phyloP scores from a whole-genome alignment of 2,888 invertebrate species.

The Tiphia femorata region DNA sequence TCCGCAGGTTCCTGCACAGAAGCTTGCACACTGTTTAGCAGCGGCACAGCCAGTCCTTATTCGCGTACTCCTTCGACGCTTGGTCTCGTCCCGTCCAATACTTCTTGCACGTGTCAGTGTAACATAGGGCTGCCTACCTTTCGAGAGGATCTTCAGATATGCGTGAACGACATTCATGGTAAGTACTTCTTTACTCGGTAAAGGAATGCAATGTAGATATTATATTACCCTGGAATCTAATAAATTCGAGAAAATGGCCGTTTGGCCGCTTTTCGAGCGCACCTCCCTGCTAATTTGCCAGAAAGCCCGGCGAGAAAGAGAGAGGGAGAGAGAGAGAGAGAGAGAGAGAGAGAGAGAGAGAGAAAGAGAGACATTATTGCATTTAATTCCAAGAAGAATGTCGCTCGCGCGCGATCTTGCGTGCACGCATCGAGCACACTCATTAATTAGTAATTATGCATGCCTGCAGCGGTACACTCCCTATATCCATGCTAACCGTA shows the following conservation, averaged over 20 bases:
- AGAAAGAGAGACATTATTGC: too few relatives aligned
- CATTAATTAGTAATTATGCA: too few relatives aligned
- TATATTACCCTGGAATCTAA: not conserved
- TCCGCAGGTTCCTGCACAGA: slow-evolving; percentile 70
- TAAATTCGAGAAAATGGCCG: not conserved
- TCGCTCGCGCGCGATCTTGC: too few relatives aligned
- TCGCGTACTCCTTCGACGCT: slow-evolving; percentile 69
- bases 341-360: not conserved
- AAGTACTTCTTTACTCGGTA: too few relatives aligned
- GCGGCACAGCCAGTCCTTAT: slow-evolving; percentile 75
- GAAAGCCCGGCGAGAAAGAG: not conserved
- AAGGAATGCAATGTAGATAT: not conserved
- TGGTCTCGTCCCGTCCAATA: slow-evolving; percentile 59
- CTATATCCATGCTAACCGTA: too few relatives aligned
- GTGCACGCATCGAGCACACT: too few relatives aligned
- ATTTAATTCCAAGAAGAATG: too few relatives aligned
- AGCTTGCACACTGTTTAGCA: slow-evolving; percentile 77
- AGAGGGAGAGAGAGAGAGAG: not conserved
- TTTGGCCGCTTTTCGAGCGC: too few relatives aligned
- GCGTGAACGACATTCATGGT: slow-evolving; percentile 90
- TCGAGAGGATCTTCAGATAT: slow-evolving; percentile 86
- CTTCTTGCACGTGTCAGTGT: slow-evolving; percentile 82
- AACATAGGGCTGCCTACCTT: slow-evolving; percentile 82
- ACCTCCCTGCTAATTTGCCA: too few relatives aligned
- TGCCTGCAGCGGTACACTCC: too few relatives aligned